Evolutionary conservation across 37 sponge, comb jelly and placozoan species (phyloP), one percentile per base, ranked within the genome.

Genomic region (Amphimedon queenslandica): DNA sequence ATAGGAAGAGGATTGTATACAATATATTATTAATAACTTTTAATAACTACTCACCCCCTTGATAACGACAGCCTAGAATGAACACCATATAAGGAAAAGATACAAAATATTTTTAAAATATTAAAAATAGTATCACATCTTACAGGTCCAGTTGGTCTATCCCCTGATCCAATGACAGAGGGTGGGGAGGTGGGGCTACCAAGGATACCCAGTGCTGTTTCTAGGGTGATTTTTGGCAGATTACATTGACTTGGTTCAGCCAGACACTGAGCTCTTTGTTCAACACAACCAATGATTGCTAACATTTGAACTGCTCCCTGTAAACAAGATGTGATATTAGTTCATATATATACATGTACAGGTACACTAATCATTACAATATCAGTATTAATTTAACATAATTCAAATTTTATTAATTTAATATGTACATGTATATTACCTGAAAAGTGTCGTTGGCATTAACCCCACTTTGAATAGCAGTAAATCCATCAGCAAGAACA

Each of bases 21-120:
- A 70, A 28, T 70, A 70, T 21, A 40, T 6, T 67, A 23, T 36
- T 13, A 16, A 36, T 16, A 34, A 66, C 4, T 42, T 35, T 25
- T 23, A 27, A 47, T 73, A 5, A 18, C 10, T 18, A 67, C 78
- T 77, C 42, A 77, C 78, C 69, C 78, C 78, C 28, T 77, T 66
- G 57, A 47, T 47, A 47, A 13, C 13, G 53, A 13, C 53, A 47
- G 53, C 53, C 8, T 47, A 47, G 53, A 47, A n/a, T n/a, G n/a
- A n/a, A n/a, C n/a, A n/a, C n/a, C n/a, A n/a, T n/a, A n/a, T n/a
- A n/a, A n/a, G n/a, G n/a, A n/a, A n/a, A n/a, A n/a, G n/a, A n/a
- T n/a, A n/a, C n/a, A n/a, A n/a, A n/a, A n/a, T n/a, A n/a, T n/a
- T 47, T 47, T 13, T 47, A 47, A 47, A 8, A 13, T 47, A 47